These are phyloP conservation scores for Muschampia staudingeri DNA, from an alignment of 2,888 invertebrate genomes.

Conservation along the genomic window DNA sequence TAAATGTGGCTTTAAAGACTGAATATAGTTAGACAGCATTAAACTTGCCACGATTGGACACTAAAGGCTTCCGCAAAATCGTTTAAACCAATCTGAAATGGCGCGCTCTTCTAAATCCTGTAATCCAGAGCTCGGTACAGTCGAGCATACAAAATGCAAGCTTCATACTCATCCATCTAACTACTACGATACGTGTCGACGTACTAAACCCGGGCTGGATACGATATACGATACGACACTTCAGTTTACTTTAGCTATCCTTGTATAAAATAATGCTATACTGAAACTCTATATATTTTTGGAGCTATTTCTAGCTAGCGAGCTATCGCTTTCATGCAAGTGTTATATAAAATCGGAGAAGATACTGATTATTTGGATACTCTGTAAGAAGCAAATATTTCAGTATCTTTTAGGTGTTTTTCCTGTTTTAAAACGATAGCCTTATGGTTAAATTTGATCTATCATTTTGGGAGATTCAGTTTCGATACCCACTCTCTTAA, in stretches of 20 bases:
- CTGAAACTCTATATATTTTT: not conserved
- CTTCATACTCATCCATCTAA: conserved; percentile 34
- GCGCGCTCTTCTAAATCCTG: conserved; percentile 4
- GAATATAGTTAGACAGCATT: not conserved
- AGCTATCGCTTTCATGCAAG: not conserved
- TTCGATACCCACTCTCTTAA: too few relatives aligned
- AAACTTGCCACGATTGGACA: conserved; percentile 12
- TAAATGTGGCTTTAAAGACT: not conserved
- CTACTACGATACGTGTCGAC: conserved; percentile 21
- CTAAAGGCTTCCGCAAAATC: not conserved
- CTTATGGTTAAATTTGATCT: too few relatives aligned
- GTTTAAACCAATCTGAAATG: conserved; percentile 13
- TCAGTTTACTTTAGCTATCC: not conserved
- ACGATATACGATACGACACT: not conserved
- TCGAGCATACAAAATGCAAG: conserved; percentile 18
- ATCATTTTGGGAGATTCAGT: too few relatives aligned
- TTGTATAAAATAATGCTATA: not conserved
- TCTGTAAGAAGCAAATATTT: not conserved
- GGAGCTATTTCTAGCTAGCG: not conserved
- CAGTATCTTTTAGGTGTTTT: not conserved
- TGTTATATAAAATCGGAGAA: not conserved
- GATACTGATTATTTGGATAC: too few relatives aligned
- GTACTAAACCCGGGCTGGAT: not conserved
- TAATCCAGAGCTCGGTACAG: conserved; percentile 6
- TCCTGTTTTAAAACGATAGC: too few relatives aligned